These are phyloP conservation scores for Sparidentex hasta DNA, from an alignment of 2,797 vertebrate genomes.

Conservation along the genomic window DNA sequence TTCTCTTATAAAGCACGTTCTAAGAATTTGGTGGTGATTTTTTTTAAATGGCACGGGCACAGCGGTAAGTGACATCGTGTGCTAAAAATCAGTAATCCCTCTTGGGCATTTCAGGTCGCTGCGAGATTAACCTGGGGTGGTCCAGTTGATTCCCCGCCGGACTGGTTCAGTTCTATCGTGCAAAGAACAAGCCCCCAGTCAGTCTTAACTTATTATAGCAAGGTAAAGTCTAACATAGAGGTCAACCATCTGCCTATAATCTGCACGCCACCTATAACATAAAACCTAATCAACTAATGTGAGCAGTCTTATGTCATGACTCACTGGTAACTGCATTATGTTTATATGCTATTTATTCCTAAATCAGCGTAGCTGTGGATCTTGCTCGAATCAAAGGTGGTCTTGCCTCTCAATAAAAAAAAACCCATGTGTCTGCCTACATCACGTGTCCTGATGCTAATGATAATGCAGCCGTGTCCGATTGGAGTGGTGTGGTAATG, in stretches of 20 bases:
- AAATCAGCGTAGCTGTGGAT: neutral
- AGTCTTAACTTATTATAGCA: constrained; percentile 65
- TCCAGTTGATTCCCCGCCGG: constrained; percentile 75
- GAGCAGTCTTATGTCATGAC: constrained; percentile 21
- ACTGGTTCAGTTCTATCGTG: constrained; percentile 59
- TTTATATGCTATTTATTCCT: constrained; percentile 4
- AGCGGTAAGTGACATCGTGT: constrained; percentile 61
- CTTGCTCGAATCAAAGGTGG: neutral
- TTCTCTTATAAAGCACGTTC: constrained; percentile 36
- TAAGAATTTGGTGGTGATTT: constrained; percentile 42
- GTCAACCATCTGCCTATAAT: constrained; percentile 67
- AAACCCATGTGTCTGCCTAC: constrained; percentile 11
- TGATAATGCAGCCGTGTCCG: constrained; percentile 42
- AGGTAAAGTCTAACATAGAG: constrained; percentile 56
- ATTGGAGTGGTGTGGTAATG: constrained; percentile 52
- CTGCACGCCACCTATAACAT: constrained; percentile 34
- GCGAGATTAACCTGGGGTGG: constrained; percentile 86
- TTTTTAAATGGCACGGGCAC: constrained; percentile 55
- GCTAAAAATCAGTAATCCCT: constrained; percentile 81
- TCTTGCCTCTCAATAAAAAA: constrained; percentile 10
- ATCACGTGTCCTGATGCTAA: constrained; percentile 30
- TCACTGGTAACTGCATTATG: neutral
- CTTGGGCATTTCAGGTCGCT: constrained; percentile 75
- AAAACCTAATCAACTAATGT: constrained; percentile 52
- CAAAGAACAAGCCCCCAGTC: constrained; percentile 55